These are phyloP conservation scores for Synanthedon formicaeformis DNA, from an alignment of 2,888 invertebrate genomes.

Conservation along the genomic window DNA sequence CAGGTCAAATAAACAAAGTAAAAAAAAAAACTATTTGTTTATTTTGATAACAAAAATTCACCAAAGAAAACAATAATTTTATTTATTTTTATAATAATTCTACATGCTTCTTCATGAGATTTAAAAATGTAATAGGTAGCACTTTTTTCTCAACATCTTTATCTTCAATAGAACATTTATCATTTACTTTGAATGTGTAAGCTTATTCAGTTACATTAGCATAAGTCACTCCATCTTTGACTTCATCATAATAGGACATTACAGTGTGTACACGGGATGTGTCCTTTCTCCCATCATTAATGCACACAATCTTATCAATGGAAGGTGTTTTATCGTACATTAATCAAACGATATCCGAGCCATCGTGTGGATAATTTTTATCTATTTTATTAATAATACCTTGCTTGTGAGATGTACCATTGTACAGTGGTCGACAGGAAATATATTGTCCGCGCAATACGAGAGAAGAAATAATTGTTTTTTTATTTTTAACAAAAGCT, in stretches of 20 bases:
- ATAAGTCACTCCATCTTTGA: conserved; percentile 11
- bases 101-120: too few relatives aligned
- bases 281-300: conserved; percentile 12
- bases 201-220: conserved; percentile 8
- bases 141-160: not conserved
- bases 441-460: not conserved
- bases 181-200: conserved; percentile 5
- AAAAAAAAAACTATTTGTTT: too few relatives aligned
- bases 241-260: conserved; percentile 9
- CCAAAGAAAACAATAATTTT: too few relatives aligned
- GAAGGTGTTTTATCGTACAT: conserved; percentile 21
- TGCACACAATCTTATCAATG: conserved; percentile 16
- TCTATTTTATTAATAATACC: conserved; percentile 15
- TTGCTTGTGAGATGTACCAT: conserved; percentile 15
- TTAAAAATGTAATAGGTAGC: too few relatives aligned
- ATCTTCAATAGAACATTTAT: conserved; percentile 2
- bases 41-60: too few relatives aligned
- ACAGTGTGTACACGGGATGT: conserved; percentile 7
- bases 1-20: too few relatives aligned
- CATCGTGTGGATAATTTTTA: conserved; percentile 13
- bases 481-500: too few relatives aligned
- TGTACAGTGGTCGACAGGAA: conserved; percentile 6
- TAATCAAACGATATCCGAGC: conserved; percentile 22
- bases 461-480: too few relatives aligned
- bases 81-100: too few relatives aligned